These are phyloP conservation scores for Pelodytes ibericus DNA, from an alignment of 2,797 vertebrate genomes.

Conservation along the genomic window DNA sequence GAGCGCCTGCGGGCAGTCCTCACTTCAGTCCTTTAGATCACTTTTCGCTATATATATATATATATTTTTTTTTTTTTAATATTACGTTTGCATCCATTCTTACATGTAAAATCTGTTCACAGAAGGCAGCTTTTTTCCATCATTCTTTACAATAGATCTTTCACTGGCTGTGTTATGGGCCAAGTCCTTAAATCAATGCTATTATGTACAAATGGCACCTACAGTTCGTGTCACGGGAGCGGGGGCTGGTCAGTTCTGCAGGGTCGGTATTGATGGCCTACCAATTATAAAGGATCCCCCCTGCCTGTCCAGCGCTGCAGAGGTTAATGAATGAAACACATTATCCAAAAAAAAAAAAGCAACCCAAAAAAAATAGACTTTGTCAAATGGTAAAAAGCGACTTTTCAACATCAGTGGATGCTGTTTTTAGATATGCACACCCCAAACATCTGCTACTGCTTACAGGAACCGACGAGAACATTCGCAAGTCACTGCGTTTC, in stretches of 20 bases:
- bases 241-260: conserved; percentile 30
- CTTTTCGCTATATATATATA: neutral
- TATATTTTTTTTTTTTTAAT: too few relatives aligned
- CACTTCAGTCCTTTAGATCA: neutral
- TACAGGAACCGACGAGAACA: neutral
- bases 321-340: conserved; percentile 31
- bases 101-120: neutral
- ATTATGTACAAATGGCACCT: conserved; percentile 23
- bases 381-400: neutral
- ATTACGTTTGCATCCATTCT: conserved; percentile 12
- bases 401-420: conserved; percentile 12
- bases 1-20: neutral
- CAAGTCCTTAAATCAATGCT: conserved; percentile 40
- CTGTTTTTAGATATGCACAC: conserved; percentile 11
- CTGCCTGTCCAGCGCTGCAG: neutral
- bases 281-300: conserved; percentile 15
- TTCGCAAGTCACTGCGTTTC: neutral
- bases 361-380: conserved; percentile 1
- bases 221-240: conserved; percentile 17
- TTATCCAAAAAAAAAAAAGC: neutral
- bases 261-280: neutral
- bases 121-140: conserved; percentile 21
- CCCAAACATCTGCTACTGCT: conserved; percentile 18
- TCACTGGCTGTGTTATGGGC: conserved; percentile 10
- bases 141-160: conserved; percentile 19